Evolutionary conservation across 2,113 vertebrate species (phyloP).

Genomic region (Strix uralensis): DNA sequence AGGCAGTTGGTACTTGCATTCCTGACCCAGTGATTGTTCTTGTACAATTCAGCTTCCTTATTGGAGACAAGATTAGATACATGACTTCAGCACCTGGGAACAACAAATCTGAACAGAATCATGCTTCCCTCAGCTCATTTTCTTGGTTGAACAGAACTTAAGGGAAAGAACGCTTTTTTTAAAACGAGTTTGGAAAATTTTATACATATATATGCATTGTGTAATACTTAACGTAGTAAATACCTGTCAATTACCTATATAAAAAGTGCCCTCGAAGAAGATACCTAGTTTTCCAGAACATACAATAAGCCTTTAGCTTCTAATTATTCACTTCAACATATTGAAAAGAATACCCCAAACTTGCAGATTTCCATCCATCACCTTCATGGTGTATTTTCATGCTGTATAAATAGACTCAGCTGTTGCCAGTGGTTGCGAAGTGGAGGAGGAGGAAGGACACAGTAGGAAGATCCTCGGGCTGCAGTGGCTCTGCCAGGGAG

Average conservation of each 20-base stretch:
- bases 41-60: neutral
- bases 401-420: neutral
- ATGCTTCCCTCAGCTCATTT: neutral
- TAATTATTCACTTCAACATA: neutral
- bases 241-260: neutral
- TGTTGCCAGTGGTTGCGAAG: neutral
- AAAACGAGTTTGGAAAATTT: neutral
- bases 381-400: neutral
- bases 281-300: neutral
- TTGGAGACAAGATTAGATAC: neutral
- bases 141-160: neutral
- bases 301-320: neutral
- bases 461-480: accelerated
- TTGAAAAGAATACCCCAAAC: neutral
- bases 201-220: too few species aligned
- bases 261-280: neutral
- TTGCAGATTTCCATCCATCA: neutral
- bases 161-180: neutral
- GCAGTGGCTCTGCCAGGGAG: accelerated
- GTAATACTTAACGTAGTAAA: neutral
- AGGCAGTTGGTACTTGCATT: neutral
- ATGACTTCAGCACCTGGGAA: neutral
- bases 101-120: neutral
- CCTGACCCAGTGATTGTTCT: neutral
- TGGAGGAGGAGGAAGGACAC: neutral